Conservation (phyloP, 1,140 invertebrate genomes). For the Parapsyche elsis region DNA sequence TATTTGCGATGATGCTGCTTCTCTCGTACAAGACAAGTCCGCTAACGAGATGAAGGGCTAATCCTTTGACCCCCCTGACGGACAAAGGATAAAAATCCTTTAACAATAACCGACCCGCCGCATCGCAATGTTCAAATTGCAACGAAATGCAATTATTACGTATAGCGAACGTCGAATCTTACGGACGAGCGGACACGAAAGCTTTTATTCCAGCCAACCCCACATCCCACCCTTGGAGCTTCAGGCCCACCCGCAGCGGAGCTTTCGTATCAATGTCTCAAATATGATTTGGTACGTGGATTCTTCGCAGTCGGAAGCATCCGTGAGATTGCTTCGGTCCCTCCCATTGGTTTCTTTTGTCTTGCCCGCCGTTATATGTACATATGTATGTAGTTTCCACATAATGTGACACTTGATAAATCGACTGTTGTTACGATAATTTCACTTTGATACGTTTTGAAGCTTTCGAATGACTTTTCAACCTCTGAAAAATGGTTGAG, state of each 20-base stretch:
- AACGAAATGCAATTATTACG: neutral
- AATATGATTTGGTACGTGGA: constrained; percentile 7
- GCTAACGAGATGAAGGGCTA: constrained; percentile 30
- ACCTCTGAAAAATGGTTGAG: constrained; percentile 50
- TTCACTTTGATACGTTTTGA: neutral
- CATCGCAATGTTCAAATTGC: neutral
- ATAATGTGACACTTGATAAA: neutral
- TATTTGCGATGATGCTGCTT: no score
- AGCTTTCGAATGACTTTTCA: neutral
- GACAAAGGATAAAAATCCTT: constrained; percentile 9
- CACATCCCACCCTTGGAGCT: neutral
- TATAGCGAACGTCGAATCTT: neutral
- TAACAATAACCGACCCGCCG: neutral
- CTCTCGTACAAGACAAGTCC: neutral
- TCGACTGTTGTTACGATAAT: neutral
- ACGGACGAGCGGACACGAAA: neutral
- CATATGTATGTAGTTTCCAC: neutral
- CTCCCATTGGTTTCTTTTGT: neutral
- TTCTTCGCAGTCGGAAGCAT: neutral
- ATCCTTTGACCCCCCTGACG: constrained; percentile 13
- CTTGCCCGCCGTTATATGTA: neutral
- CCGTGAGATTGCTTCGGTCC: neutral
- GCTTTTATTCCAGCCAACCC: neutral
- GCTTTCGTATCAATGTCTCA: neutral
- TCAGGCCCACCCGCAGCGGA: neutral